Base-by-base conservation (phyloP, 2,113 vertebrate species). In the Vanacampus margaritifer region DNA sequence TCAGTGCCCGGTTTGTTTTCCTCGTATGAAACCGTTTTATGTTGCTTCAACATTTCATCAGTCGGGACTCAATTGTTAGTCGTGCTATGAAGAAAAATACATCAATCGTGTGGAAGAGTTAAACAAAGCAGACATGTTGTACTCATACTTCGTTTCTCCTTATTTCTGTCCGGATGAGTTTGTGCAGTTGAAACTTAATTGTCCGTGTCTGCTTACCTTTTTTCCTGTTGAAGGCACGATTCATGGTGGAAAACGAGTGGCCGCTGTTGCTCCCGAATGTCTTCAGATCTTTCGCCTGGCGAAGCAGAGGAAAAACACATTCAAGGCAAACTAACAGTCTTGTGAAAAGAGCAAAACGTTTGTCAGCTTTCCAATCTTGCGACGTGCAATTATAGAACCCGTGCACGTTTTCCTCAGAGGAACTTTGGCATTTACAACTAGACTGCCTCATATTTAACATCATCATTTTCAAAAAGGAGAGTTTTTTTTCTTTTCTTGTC, bases 181-280 rank as follows among this genome's bases (percentile, higher is more conserved):
- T 1, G 51, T 13, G 56, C 56, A 10, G 17, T 39, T 61, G 6
- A 36, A 36, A 65, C 8, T 10, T 19, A 19, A n/a, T 32, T 2
- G 0, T 56, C 14, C 61, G 3, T 69, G 7, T 62, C 26, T 61
- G 73, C 84, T 89, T 83, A 96, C 95, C 95, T 93, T 94, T 96
- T 87, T 96, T 96, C 79, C 94, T 93, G 90, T 93, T 95, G 88
- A 96, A 96, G 81, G 95, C 93, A 70, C 94, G 94, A 78, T 95
- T 96, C 95, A 96, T 96, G 89, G 86, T 94, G 93, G 82, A 88
- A 89, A 87, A 74, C 41, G 72, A 80, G 79, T 4, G 82, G 82
- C 63, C 26, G 56, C 78, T 68, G 64, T 60, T 56, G 72, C 81
- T 77, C 68, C 72, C 60, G 77, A 79, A 72, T 74, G 64, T 68